Evolutionary conservation across 2,797 vertebrate genomes (phyloP), one percentile per base, ranked within the genome.

Genomic region (Chelidonichthys spinosus): DNA sequence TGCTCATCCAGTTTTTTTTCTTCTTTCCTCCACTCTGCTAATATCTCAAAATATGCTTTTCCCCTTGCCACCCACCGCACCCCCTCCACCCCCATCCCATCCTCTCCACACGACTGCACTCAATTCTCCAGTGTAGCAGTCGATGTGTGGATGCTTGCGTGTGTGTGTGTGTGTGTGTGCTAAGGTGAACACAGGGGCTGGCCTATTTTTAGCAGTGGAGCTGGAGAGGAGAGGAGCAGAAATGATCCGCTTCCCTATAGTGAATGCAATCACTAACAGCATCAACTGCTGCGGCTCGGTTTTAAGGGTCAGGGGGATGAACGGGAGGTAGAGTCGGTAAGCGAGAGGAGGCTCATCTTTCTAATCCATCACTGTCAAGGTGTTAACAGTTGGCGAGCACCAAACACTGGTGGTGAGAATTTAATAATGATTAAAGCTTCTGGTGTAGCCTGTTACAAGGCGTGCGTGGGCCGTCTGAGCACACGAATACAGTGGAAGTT

Each of bases 171-270:
- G 78, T 61, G 50, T 64, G 3, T 33, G 69, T 42, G 69, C 40
- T 82, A 87, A 92, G 90, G 91, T 91, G 85, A 93, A 86, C 64
- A 39, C 60, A 33, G 86, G 87, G 90, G 73, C 84, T 80, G 63
- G 53, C 78, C 84, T 93, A 94, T 92, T 91, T 92, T 85, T 92
- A 92, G 88, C 70, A 54, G 76, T 59, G 56, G 62, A 78, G 86
- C 70, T 55, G 14, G 56, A 85, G 73, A 83, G 72, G 44, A 79
- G 85, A 86, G 72, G 59, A 85, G 75, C 79, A 83, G 74, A 83
- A 85, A 83, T 85, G 69, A 87, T 87, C 79, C 11, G 35, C 88
- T 86, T 83, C 76, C 83, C 85, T 72, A 69, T 76, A 80, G 85
- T 74, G 78, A 84, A 74, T 63, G 69, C 78, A 89, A 89, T 92